Evolutionary conservation across 2,797 vertebrate genomes (phyloP).

Genomic region (Pseudochaenichthys georgianus): DNA sequence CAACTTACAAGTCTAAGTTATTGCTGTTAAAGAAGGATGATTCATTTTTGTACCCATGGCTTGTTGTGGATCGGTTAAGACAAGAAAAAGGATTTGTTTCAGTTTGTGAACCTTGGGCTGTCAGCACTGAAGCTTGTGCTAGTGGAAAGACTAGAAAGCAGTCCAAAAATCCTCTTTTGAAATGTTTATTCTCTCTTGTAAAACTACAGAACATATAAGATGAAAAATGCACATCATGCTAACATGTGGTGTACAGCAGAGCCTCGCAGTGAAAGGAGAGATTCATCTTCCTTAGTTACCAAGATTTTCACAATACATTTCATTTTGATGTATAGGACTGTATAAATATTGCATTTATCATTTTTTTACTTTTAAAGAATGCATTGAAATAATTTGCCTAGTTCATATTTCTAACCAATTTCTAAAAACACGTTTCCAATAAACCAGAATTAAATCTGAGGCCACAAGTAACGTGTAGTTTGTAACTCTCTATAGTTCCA

Average conservation of each 20-base stretch:
- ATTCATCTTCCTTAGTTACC: background rate
- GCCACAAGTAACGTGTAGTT: background rate
- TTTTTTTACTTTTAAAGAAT: background rate
- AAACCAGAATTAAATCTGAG: background rate
- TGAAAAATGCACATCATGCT: background rate
- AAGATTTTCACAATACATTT: background rate
- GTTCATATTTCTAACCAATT: too few species aligned
- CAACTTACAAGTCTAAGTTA: background rate
- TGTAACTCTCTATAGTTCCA: background rate
- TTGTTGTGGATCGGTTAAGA: background rate
- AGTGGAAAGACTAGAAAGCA: background rate
- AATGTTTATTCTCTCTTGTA: background rate
- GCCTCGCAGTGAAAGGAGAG: background rate
- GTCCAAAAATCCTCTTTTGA: background rate
- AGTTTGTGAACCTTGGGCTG: slow-evolving; percentile 7
- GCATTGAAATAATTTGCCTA: too few species aligned
- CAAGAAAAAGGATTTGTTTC: background rate
- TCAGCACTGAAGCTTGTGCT: background rate
- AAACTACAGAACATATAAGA: slow-evolving; percentile 7
- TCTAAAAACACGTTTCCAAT: background rate
- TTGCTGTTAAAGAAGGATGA: background rate
- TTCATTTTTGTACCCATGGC: background rate
- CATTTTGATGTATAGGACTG: background rate
- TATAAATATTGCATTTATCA: background rate
- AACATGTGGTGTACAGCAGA: background rate